Percentiles rank a stretch among this genome's conserved stretches.
Conservation (phyloP, 2,113 vertebrate species). For the Nibea albiflora region DNA sequence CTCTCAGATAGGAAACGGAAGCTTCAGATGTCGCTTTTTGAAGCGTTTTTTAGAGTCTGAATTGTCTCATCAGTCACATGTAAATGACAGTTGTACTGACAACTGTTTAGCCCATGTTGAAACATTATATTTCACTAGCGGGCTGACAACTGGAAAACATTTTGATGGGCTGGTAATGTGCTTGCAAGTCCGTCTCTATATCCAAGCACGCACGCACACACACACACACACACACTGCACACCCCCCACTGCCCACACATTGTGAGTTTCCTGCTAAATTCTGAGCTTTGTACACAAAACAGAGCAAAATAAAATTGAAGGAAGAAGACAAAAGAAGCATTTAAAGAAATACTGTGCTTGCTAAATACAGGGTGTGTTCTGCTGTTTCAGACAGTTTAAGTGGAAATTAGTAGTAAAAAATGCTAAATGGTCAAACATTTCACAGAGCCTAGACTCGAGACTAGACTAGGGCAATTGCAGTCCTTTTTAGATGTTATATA, state of each 20-base stretch:
- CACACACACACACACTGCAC: too few relatives aligned
- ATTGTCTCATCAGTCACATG: not conserved
- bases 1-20: slow-evolving; percentile 3
- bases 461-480: not conserved
- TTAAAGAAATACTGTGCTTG: not conserved
- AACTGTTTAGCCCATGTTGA: not conserved
- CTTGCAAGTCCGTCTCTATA: not conserved
- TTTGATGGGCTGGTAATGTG: not conserved
- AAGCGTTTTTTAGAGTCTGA: not conserved
- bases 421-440: not conserved
- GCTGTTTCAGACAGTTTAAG: not conserved
- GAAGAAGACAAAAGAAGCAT: too few relatives aligned
- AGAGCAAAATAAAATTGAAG: not conserved
- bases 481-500: too few relatives aligned
- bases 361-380: not conserved
- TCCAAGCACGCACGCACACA: not conserved
- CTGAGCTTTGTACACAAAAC: too few relatives aligned
- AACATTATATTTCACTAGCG: not conserved
- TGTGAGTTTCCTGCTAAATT: not conserved
- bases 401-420: not conserved
- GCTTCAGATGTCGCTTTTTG: not conserved
- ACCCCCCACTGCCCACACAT: not conserved
- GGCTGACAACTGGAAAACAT: not conserved
- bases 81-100: not conserved
- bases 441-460: not conserved